phyloP scores from a whole-genome alignment of 2,113 vertebrate genomes.

The Channa maculata region DNA sequence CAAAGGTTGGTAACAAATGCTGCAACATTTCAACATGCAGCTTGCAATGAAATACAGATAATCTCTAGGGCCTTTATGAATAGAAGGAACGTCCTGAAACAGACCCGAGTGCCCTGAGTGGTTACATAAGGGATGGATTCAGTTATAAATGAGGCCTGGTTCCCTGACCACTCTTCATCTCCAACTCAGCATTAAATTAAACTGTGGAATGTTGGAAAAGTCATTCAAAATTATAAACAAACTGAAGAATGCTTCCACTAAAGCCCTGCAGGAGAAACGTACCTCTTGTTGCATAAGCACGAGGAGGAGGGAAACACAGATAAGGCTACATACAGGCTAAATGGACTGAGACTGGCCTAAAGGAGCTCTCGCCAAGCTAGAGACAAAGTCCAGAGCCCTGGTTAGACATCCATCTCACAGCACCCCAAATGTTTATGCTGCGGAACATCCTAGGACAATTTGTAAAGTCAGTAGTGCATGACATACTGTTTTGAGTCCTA shows the following conservation, averaged over 20 bases:
- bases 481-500: conserved; percentile 51
- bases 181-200: conserved; percentile 23
- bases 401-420: conserved; percentile 41
- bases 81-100: conserved; percentile 2
- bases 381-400: conserved; percentile 72
- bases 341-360: conserved; percentile 59
- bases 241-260: conserved; percentile 27
- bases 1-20: background rate
- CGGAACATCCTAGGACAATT: conserved; percentile 65
- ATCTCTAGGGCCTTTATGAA: conserved; percentile 12
- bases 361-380: conserved; percentile 43
- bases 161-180: conserved; percentile 26
- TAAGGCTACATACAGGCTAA: conserved; percentile 47
- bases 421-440: conserved; percentile 62
- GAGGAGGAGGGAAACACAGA: conserved; percentile 38
- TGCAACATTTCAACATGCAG: conserved; percentile 1
- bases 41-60: background rate
- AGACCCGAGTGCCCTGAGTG: background rate
- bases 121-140: conserved; percentile 34
- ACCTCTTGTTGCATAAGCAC: conserved; percentile 43
- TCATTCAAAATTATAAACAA: conserved; percentile 43
- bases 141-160: conserved; percentile 43
- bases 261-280: conserved; percentile 16
- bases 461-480: conserved; percentile 49
- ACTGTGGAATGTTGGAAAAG: conserved; percentile 44